phyloP scores from a whole-genome alignment of 1,140 invertebrate species.

The Drosophila ficusphila region DNA sequence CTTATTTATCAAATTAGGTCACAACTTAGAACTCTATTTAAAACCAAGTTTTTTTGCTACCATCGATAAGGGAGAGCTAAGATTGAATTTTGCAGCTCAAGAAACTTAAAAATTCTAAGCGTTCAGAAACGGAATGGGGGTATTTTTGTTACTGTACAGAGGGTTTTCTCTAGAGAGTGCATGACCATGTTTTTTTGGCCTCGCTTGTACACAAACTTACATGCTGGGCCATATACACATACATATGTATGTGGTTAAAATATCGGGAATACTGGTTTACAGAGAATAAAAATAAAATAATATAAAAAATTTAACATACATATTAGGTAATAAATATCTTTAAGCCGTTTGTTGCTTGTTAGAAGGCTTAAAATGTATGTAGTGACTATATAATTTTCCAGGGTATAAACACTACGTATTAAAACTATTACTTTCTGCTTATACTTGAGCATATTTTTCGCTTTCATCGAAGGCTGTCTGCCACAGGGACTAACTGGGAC shows the following conservation, averaged over 20 bases:
- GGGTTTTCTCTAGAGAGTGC: conserved; percentile 16
- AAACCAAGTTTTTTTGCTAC: conserved; percentile 1
- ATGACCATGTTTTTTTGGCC: conserved; percentile 28
- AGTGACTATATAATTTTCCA: background rate
- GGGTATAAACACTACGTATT: background rate
- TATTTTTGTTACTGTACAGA: background rate
- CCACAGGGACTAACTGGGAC: background rate
- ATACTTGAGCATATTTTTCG: conserved; percentile 47
- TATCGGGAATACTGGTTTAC: no score
- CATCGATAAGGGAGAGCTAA: background rate
- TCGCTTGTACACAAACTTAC: conserved; percentile 35
- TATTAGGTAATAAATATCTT: no score
- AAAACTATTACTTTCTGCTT: background rate
- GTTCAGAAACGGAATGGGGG: background rate
- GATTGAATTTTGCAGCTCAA: background rate
- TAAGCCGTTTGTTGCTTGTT: background rate
- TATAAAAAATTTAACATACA: no score
- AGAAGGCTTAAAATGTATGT: background rate
- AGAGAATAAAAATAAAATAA: no score
- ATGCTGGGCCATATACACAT: conserved; percentile 3
- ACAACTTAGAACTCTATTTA: conserved; percentile 19
- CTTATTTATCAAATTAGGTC: conserved; percentile 5
- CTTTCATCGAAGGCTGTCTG: conserved; percentile 27
- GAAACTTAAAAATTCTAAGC: background rate
- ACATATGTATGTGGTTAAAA: background rate